A percentile compares a stretch with the other conserved stretches of the same genome.
phyloP scores from a whole-genome alignment of 2,113 vertebrate species.

The Myiozetetes cayanensis region DNA sequence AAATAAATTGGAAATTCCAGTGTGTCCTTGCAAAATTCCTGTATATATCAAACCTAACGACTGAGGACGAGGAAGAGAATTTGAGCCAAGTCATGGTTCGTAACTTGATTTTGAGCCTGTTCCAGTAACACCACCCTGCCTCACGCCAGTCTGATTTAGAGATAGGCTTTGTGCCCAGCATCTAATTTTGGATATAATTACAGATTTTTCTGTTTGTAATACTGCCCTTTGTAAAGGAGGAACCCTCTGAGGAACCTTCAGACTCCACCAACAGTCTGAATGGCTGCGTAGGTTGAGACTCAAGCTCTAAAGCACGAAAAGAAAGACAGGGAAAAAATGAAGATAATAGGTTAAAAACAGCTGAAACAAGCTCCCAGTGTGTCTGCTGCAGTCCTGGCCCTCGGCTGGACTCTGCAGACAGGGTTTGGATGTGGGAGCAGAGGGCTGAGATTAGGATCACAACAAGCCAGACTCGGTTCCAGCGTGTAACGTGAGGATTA shows the following conservation, averaged over 20 bases:
- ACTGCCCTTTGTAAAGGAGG: background rate
- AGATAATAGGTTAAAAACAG: background rate
- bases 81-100: conserved; percentile 42
- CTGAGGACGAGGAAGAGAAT: background rate
- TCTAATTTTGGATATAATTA: conserved; percentile 19
- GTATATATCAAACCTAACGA: conserved; percentile 33
- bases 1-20: background rate
- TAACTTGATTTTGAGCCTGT: conserved; percentile 28
- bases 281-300: background rate
- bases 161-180: conserved; percentile 28
- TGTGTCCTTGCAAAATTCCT: background rate
- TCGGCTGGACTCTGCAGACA: background rate
- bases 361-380: fast-evolving
- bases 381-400: background rate
- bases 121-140: conserved; percentile 27
- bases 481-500: conserved; percentile 29
- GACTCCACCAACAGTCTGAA: background rate
- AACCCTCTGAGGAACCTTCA: background rate
- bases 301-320: fast-evolving
- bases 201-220: conserved; percentile 10
- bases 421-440: background rate
- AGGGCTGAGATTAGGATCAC: conserved; percentile 36
- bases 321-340: background rate
- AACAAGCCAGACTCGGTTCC: conserved; percentile 15
- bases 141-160: conserved; percentile 48